phyloP scores from a whole-genome alignment of 1,140 invertebrate species.

The Sycophila sp. region DNA sequence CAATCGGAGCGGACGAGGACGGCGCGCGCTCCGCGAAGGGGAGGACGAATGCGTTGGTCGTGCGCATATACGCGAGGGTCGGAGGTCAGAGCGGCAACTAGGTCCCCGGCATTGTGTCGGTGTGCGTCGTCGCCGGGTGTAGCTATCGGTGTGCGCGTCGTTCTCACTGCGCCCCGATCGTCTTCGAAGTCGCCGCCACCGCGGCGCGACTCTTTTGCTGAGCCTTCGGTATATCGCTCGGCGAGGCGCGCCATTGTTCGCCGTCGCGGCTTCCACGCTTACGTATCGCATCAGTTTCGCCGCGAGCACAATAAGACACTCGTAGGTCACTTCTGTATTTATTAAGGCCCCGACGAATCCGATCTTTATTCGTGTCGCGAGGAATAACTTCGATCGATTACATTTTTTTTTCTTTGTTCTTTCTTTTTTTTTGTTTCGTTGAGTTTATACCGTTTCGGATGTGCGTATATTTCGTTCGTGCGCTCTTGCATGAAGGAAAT shows the following conservation, averaged over 20 bases:
- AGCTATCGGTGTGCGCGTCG: background rate
- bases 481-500: too few relatives aligned
- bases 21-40: background rate
- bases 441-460: too few relatives aligned
- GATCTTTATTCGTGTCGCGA: constrained; percentile 4
- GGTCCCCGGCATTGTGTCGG: constrained; percentile 62
- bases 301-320: constrained; percentile 33
- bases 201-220: constrained; percentile 15
- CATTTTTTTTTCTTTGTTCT: background rate
- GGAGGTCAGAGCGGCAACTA: constrained; percentile 63
- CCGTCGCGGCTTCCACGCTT: constrained; percentile 60
- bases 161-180: constrained; percentile 33
- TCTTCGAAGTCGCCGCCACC: constrained; percentile 33
- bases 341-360: constrained; percentile 10
- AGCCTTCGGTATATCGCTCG: constrained; percentile 28
- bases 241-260: constrained; percentile 59
- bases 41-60: constrained; percentile 57
- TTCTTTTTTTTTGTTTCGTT: too few relatives aligned
- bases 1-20: constrained; percentile 52
- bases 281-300: constrained; percentile 53
- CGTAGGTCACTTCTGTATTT: constrained; percentile 41
- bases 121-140: constrained; percentile 24
- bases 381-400: background rate
- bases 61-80: constrained; percentile 54
- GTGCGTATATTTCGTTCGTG: too few relatives aligned